Evolutionary conservation across 2,113 vertebrate genomes (phyloP).

Genomic region (Dicrurus megarhynchus): DNA sequence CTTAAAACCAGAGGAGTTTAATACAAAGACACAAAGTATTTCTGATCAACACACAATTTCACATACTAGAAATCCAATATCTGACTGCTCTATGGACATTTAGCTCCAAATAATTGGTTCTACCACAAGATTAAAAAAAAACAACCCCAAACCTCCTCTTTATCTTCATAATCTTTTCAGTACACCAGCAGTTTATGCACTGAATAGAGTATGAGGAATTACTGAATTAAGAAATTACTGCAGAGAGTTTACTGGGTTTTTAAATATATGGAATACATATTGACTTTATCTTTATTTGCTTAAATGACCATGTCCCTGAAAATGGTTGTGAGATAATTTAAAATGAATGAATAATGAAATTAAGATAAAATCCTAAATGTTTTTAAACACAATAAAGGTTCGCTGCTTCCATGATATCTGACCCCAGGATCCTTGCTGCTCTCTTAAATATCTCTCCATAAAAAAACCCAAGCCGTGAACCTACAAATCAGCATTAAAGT

Average conservation of each 20-base stretch:
- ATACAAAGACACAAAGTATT: background rate
- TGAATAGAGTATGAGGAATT: slow-evolving; percentile 75
- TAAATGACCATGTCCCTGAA: slow-evolving; percentile 70
- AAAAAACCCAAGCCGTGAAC: fast-evolving
- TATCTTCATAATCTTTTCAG: slow-evolving; percentile 67
- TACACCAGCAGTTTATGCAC: slow-evolving; percentile 69
- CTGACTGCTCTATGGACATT: background rate
- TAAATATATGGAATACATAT: slow-evolving; percentile 29
- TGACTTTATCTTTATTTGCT: slow-evolving; percentile 71
- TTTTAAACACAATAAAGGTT: slow-evolving; percentile 17
- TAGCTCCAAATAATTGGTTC: slow-evolving; percentile 27
- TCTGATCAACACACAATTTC: background rate
- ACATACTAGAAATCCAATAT: background rate
- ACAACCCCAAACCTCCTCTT: background rate
- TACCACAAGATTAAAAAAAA: slow-evolving; percentile 26
- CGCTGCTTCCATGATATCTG: background rate
- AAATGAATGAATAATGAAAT: slow-evolving; percentile 62
- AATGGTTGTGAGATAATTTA: slow-evolving; percentile 69
- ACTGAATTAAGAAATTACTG: slow-evolving; percentile 71
- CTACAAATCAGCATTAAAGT: background rate
- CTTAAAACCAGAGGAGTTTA: background rate
- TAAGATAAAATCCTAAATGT: background rate
- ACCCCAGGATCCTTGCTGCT: background rate
- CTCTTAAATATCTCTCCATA: background rate
- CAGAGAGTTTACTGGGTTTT: slow-evolving; percentile 53